phyloP scores from a whole-genome alignment of 2,797 vertebrate genomes.

The Fratercula arctica region DNA sequence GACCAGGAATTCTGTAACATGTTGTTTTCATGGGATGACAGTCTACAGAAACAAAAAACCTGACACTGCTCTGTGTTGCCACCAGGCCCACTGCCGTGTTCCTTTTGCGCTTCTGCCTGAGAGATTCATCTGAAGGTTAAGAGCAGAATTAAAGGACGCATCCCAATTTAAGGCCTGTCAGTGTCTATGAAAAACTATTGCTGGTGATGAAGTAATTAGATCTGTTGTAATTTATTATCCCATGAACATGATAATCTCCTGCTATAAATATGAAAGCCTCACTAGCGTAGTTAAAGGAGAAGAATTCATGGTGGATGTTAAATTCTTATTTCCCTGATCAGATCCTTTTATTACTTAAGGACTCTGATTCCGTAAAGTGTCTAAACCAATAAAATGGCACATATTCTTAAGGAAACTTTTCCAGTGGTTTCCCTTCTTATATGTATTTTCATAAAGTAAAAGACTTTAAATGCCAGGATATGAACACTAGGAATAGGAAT shows the following conservation, averaged over 20 bases:
- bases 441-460: slow-evolving; percentile 2
- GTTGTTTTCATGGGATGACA: background rate
- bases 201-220: slow-evolving; percentile 73
- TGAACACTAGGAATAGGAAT: background rate
- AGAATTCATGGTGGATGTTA: slow-evolving; percentile 59
- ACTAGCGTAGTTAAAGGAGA: slow-evolving; percentile 46
- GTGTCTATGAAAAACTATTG: slow-evolving; percentile 57
- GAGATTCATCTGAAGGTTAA: slow-evolving; percentile 61
- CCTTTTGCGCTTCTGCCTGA: background rate
- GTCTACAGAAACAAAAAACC: background rate
- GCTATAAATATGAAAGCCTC: slow-evolving; percentile 70
- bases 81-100: background rate
- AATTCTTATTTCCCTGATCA: slow-evolving; percentile 62
- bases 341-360: slow-evolving; percentile 54
- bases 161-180: slow-evolving; percentile 68
- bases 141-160: slow-evolving; percentile 54
- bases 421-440: slow-evolving; percentile 32
- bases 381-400: slow-evolving; percentile 57
- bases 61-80: background rate
- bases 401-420: slow-evolving; percentile 57
- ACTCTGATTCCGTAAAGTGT: slow-evolving; percentile 35
- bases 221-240: slow-evolving; percentile 69
- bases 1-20: background rate
- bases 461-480: background rate
- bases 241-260: slow-evolving; percentile 65